Evolutionary conservation across 2,113 vertebrate species (phyloP), one percentile per base, ranked within the genome.

Genomic region (Plotosus lineatus): DNA sequence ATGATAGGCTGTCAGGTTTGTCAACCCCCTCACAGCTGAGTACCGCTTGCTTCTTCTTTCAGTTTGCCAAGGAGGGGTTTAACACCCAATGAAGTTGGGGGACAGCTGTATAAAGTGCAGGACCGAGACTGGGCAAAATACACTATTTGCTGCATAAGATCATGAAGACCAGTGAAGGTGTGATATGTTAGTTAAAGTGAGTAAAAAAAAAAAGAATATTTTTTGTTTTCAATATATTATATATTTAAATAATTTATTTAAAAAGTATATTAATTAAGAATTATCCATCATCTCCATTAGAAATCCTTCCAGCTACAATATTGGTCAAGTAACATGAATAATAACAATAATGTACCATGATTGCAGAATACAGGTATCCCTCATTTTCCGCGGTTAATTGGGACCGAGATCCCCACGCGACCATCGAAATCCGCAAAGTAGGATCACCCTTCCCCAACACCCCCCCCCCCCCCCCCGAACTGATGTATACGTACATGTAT

Each of bases 41-140:
- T 68, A 63, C 66, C 86, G 80, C 80, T 83, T 84, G 69, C 85
- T 58, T 85, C 65, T 81, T 75, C 42, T 51, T 65, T 77, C 33
- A 23, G 58, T 80, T 83, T 86, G 81, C 68, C 68, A 85, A 78
- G 72, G 40, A 78, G 74, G 83, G 53, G 87, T 88, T 81, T 78
- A 80, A 66, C 83, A n/a, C 77, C 76, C 85, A 88, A n/a, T 78
- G 89, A 90, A 88, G 90, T 88, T 91, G 90, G 85, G 82, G 81
- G 82, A 89, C 91, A 93, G 91, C 91, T 92, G 91, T 79, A 77
- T 75, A 83, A 84, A 81, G 66, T 81, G 82, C 66, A 73, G 69
- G 46, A 51, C 53, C 48, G 36, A n/a, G 74, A 77, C 68, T 51
- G 68, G 77, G 38, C 60, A 75, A 81, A 80, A 72, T 83, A 75